Evolutionary conservation across 2,797 vertebrate genomes (phyloP), one percentile per base, ranked within the genome.

Genomic region (Eulemur coronatus): DNA sequence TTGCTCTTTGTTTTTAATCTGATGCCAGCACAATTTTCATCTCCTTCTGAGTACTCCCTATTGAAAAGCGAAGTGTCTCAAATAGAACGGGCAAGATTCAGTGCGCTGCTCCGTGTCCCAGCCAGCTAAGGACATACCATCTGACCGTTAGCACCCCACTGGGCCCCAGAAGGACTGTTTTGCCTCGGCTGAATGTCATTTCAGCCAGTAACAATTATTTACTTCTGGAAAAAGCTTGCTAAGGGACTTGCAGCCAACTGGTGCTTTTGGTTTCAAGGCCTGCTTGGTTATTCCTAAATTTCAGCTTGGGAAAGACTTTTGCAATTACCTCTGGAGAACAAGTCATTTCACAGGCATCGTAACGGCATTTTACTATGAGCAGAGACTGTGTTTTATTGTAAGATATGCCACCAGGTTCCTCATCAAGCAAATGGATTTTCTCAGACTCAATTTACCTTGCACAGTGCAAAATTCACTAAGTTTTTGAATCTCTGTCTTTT

Each of bases 121-220:
- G 95, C 84, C 41, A 92, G 96, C 52, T 80, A 75, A 94, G 97
- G 95, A 84, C 95, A 50, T 48, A 96, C 92, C 97, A 94, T 97
- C 97, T 97, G 94, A 97, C 96, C 96, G 52, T 97, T 91, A 97
- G 95, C 95, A 55, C 91, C 97, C 96, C n/a, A 3, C 94, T 81
- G 97, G 57, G 97, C 84, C 97, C 95, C 97, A 11, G 63, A 97
- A 97, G 97, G 63, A 91, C 92, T 26, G 5, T 97, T 97, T 91
- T 67, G 94, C 90, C 72, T 92, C 1, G 1, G 81, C 96, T 89
- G 81, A 97, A 86, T 86, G 96, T 96, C 97, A 95, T 97, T 97
- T 86, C 84, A 97, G 96, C 97, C 97, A 95, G 78, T 97, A 97
- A 97, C 97, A 97, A 97, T 97, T 95, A 97, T 96, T 97, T 98